Evolutionary conservation across 2,797 vertebrate species (phyloP).

Genomic region (Premnoplex brunnescens): DNA sequence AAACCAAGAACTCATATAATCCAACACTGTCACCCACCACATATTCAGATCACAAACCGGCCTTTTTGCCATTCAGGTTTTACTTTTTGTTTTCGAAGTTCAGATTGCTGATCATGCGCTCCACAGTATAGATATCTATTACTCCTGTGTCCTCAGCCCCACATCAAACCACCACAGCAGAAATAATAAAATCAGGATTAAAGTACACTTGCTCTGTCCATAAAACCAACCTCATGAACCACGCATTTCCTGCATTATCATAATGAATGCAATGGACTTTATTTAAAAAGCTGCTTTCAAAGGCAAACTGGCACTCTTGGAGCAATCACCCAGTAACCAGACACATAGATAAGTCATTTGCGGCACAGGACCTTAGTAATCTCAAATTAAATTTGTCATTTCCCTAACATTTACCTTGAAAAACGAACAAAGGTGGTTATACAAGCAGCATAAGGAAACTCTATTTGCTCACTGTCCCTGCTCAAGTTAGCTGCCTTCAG

Average conservation of each 20-base stretch:
- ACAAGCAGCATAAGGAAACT: conserved; percentile 4
- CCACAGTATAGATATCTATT: background rate
- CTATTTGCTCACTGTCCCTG: background rate
- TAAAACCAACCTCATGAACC: conserved; percentile 12
- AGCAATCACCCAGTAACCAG: background rate
- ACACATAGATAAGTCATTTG: background rate
- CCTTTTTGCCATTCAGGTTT: background rate
- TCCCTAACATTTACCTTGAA: conserved; percentile 22
- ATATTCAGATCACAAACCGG: background rate
- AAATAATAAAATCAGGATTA: conserved; percentile 65
- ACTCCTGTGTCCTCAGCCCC: background rate
- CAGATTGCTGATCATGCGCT: conserved; percentile 4
- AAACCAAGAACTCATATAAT: background rate
- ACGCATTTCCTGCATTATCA: conserved; percentile 2
- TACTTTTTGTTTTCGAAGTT: conserved; percentile 33
- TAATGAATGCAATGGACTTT: conserved; percentile 3
- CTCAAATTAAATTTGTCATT: conserved; percentile 19
- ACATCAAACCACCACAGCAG: background rate
- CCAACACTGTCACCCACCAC: background rate
- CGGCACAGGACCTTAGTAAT: background rate
- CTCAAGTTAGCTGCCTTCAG: conserved; percentile 4
- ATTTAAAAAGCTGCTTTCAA: conserved; percentile 40
- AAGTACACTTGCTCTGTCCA: conserved; percentile 56
- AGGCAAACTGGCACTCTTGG: background rate
- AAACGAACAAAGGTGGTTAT: conserved; percentile 10